These are phyloP conservation scores for Temnothorax ravouxi DNA, from an alignment of 2,888 invertebrate genomes.

Conservation along the genomic window DNA sequence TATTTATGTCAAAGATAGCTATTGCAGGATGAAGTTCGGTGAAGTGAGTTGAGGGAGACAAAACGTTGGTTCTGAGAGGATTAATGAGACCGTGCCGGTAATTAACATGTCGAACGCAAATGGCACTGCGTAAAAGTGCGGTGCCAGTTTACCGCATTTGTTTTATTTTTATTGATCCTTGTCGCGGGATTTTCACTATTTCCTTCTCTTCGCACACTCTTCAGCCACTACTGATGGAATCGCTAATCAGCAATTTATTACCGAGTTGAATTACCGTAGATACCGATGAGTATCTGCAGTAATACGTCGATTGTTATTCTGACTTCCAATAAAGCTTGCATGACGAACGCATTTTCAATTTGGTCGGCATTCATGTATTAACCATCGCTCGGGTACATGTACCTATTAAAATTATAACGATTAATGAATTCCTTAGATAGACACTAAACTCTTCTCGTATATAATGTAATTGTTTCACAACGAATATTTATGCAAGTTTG, in stretches of 20 bases:
- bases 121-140: slow-evolving; percentile 43
- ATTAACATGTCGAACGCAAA: slow-evolving; percentile 65
- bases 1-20: slow-evolving; percentile 4
- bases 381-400: neutral
- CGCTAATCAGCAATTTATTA: slow-evolving; percentile 79
- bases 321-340: slow-evolving; percentile 44
- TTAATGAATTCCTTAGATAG: slow-evolving; percentile 6
- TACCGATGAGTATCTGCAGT: slow-evolving; percentile 44
- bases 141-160: slow-evolving; percentile 6
- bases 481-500: neutral
- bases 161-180: slow-evolving; percentile 41
- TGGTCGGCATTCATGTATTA: neutral
- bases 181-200: slow-evolving; percentile 36
- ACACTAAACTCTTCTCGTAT: neutral
- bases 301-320: slow-evolving; percentile 44
- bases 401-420: slow-evolving; percentile 6
- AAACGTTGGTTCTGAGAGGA: slow-evolving; percentile 38
- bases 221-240: slow-evolving; percentile 44
- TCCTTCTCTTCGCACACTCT: slow-evolving; percentile 12
- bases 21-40: slow-evolving; percentile 16
- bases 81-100: slow-evolving; percentile 54
- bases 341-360: slow-evolving; percentile 65
- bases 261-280: slow-evolving; percentile 65
- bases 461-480: neutral
- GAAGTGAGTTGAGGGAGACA: slow-evolving; percentile 22